Percentiles rank a stretch among this genome's conserved stretches.
These are phyloP conservation scores for Tuberolachnus salignus DNA, from an alignment of 2,888 invertebrate species.

Conservation along the genomic window DNA sequence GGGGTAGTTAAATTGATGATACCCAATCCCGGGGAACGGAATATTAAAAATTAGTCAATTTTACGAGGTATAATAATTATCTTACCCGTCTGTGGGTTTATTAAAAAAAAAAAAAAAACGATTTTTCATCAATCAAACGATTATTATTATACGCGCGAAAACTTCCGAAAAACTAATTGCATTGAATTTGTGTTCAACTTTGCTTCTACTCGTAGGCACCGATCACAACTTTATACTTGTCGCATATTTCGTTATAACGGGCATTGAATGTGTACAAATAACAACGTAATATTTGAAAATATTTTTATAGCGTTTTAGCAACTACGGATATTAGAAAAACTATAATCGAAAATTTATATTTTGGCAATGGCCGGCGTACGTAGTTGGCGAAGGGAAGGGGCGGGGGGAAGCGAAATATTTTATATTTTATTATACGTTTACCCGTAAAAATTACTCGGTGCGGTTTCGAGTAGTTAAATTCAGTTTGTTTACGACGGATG, in stretches of 20 bases:
- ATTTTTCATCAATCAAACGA: background rate
- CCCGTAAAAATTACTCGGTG: background rate
- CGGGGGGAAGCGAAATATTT: too few species aligned
- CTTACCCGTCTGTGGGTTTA: background rate
- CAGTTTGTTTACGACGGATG: background rate
- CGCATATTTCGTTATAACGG: constrained; percentile 9
- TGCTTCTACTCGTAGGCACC: too few species aligned
- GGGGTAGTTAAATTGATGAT: background rate
- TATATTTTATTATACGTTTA: too few species aligned
- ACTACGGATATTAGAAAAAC: background rate
- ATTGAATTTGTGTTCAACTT: too few species aligned
- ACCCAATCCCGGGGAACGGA: background rate
- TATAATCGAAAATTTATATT: constrained; percentile 16
- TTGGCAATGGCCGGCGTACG: background rate
- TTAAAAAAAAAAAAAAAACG: constrained; percentile 21
- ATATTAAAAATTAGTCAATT: constrained; percentile 5
- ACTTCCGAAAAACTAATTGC: background rate
- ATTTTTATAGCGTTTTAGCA: constrained; percentile 13
- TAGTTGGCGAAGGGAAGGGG: constrained; percentile 13
- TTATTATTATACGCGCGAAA: background rate
- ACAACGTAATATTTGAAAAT: background rate
- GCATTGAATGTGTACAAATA: constrained; percentile 8
- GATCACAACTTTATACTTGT: background rate
- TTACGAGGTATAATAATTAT: constrained; percentile 8
- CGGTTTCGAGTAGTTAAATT: constrained; percentile 15